Percentiles rank a stretch among this genome's conserved stretches.
Conservation (phyloP, 2,113 vertebrate species). For the Azemiops feae region DNA sequence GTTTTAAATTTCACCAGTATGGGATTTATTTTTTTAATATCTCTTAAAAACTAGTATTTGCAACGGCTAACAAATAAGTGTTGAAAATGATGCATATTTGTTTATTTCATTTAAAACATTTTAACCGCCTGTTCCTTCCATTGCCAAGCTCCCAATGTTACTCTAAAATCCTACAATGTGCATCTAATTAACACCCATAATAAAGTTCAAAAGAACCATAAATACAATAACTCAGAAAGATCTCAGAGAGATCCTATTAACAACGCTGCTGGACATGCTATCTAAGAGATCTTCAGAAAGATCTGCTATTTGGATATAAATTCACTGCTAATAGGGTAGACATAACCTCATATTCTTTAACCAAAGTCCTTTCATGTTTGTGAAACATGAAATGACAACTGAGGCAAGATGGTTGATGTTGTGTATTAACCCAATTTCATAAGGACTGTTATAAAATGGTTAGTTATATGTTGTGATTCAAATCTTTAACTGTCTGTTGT, state of each 20-base stretch:
- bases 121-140: not conserved
- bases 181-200: slow-evolving; percentile 16
- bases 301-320: not conserved
- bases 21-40: slow-evolving; percentile 17
- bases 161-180: slow-evolving; percentile 25
- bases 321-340: not conserved
- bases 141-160: not conserved
- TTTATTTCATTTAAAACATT: slow-evolving; percentile 16
- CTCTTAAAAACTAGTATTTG: slow-evolving; percentile 56
- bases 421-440: too few species aligned
- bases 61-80: slow-evolving; percentile 66
- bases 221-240: not conserved
- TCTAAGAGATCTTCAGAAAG: not conserved
- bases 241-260: not conserved
- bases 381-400: not conserved
- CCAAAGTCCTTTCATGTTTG: not conserved
- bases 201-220: not conserved
- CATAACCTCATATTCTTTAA: not conserved
- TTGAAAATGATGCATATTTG: not conserved
- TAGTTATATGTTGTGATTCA: too few species aligned
- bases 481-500: too few species aligned
- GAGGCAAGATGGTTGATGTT: not conserved
- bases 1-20: slow-evolving; percentile 70
- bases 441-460: too few species aligned
- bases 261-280: not conserved